Evolutionary conservation across 2,888 invertebrate species (phyloP), one percentile per base, ranked within the genome.

Genomic region (Archips crataeganus): DNA sequence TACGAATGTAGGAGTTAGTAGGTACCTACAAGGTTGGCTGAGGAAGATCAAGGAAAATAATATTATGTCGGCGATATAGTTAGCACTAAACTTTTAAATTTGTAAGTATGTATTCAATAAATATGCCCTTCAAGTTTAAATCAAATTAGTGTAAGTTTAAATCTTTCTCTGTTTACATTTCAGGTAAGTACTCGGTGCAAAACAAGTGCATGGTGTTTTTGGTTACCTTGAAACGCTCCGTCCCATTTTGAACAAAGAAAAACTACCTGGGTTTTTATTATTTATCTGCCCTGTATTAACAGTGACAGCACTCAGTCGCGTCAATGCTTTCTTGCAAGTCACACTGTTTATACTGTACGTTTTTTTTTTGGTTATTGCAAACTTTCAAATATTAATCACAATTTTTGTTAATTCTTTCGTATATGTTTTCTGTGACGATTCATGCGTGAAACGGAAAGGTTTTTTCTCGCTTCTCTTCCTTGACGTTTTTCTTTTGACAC

Each of bases 401-500:
- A 32, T 57, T 32, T 57, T 32, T 32, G 3, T 57, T 11, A 3
- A 23, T 23, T 54, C 10, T 9, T 8, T 23, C 2, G 2, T 10
- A 11, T 9, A 15, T 32, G 57, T 57, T 54, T 11, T 3, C 3
- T 32, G 11, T 3, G n/a, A 11, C 32, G 51, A 23, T 15, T 54
- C n/a, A 11, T 64, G 72, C 76, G 76, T 77, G 23, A 64, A 81
- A 77, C 71, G 79, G 77, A 77, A 62, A n/a, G 74, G 47, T 36
- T 51, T 75, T 65, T 76, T 74, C 70, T 72, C 34, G 79, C 79
- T 75, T 78, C 76, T 68, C 36, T 64, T 71, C 57, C 77, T 79
- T 84, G 84, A 83, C 84, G 81, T 81, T 78, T 77, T 81, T 79
- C 74, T 78, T 83, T 86, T 88, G 88, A 88, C 89, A 80, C 87